These are phyloP conservation scores for Muntiacus muntjak DNA, from an alignment of 2,113 vertebrate genomes.

Conservation along the genomic window DNA sequence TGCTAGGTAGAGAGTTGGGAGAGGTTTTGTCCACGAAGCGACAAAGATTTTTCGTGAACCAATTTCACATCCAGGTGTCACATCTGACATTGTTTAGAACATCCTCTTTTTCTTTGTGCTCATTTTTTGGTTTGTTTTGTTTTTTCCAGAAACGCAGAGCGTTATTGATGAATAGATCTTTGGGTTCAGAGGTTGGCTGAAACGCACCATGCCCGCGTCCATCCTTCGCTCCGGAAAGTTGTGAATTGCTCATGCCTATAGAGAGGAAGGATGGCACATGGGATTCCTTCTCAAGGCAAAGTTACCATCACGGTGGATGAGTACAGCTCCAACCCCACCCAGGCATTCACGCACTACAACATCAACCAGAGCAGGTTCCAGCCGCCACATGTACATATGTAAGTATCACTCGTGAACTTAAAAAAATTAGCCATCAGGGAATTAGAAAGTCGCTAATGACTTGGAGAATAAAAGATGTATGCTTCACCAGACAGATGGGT, in stretches of 20 bases:
- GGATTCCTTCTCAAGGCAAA: conserved; percentile 96
- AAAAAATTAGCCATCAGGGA: not conserved
- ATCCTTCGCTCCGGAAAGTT: conserved; percentile 84
- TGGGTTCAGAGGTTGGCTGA: conserved; percentile 78
- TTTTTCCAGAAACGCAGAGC: conserved; percentile 74
- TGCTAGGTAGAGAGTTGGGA: not conserved
- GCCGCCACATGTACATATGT: conserved; percentile 98
- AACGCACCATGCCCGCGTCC: conserved; percentile 88
- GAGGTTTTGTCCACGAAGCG: not conserved
- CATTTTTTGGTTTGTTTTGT: conserved; percentile 13
- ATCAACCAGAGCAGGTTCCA: conserved; percentile 99
- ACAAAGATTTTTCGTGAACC: not conserved
- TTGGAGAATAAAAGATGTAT: not conserved
- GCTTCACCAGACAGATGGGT: not conserved
- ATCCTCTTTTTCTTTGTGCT: conserved; percentile 1
- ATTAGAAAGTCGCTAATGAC: not conserved
- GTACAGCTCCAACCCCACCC: conserved; percentile 98
- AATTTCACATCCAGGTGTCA: not conserved
- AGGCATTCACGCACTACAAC: conserved; percentile 99
- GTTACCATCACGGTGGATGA: conserved; percentile 97
- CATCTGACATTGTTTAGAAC: not conserved
- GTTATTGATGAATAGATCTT: conserved; percentile 80
- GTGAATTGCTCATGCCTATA: conserved; percentile 94
- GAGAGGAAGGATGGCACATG: conserved; percentile 95
- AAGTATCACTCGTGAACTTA: conserved; percentile 78